Evolutionary conservation across 2,888 invertebrate genomes (phyloP), one percentile per base, ranked within the genome.

Genomic region (Pollenia labialis): DNA sequence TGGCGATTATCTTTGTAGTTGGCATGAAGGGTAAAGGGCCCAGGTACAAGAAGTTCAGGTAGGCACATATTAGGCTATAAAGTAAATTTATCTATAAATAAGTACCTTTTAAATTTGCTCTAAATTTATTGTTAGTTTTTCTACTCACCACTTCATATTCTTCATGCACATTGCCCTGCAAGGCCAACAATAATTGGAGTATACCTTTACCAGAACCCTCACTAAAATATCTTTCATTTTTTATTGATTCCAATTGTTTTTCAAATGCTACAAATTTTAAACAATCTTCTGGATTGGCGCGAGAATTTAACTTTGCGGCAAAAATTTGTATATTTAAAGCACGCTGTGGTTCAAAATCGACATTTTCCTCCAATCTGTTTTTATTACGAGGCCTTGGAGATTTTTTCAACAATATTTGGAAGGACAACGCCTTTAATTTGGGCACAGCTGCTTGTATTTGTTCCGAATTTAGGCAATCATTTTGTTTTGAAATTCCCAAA

Each of bases 351-450:
- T 92, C 90, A 77, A 90, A 89, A 40, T 88, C 85, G 3, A 85
- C 75, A 66, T 87, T 87, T 46, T 88, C 86, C 44, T 89, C 83
- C 23, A 66, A 77, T 54, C 60, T 60, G 44, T 81, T 85, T 4
- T 58, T 69, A 56, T 62, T 75, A 32, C 77, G 76, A 58, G 87
- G 81, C 40, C 75, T 76, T 69, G 85, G 68, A 0, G 90, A 89
- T 89, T 91, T 91, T 72, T 90, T 91, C 2, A 92, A 72, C 48
- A 92, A 62, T 58, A 91, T 89, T 85, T 91, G 90, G 88, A 89
- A 91, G 11, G 90, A 88, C 56, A 87, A 82, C 4, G 89, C 88
- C 79, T 90, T 90, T 6, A 91, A 75, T 85, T 89, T 90, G 6
- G 88, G 89, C 56, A 89, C 90, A 90, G 89, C 88, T 90, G 89